Base-by-base conservation (phyloP, 2,888 invertebrate genomes). In the Hirtodrosophila histrioides region DNA sequence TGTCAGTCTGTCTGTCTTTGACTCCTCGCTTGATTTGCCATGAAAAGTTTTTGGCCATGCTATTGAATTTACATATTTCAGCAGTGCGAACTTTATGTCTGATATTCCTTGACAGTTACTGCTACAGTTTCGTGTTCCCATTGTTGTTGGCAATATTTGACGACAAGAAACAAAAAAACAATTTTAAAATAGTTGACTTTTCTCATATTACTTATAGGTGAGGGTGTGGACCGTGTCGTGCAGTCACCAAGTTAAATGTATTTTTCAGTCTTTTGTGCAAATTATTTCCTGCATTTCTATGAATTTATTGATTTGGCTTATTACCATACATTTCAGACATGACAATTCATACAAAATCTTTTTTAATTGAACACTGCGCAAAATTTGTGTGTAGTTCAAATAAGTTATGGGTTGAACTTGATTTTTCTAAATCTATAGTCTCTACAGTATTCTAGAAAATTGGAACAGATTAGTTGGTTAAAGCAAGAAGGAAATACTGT, bases 51-150 rank as follows among this genome's bases (percentile, higher is more conserved):
- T 54, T 57, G 49, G 70, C 31, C 55, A 62, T 69, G 44, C 70
- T 43, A 64, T 86, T 83, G 78, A 83, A 81, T 81, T 81, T 81
- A 60, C 84, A 86, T 81, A 81, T 83, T 81, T 77, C 65, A 65
- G 57, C 60, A 55, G 65, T 45, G 58, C 64, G 35, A 79, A 79
- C 35, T 63, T 72, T 56, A 31, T 31, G 37, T 35, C 46, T 53
- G 45, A 54, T 51, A 48, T 58, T 36, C 40, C 50, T 58, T 46
- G 63, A 54, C 67, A 66, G 51, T 56, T 51, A 43, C 56, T 41
- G 29, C 58, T 61, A 62, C 58, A 51, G 53, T 60, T 74, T 69
- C 36, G 45, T 43, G 55, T 45, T 46, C 51, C 23, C 17, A 17
- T 2, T 17, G 60, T 75, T 75, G 75, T 76, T 68, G 53, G 72